These are phyloP conservation scores for Hippopotamus amphibius DNA, from an alignment of 2,113 vertebrate species.

Conservation along the genomic window DNA sequence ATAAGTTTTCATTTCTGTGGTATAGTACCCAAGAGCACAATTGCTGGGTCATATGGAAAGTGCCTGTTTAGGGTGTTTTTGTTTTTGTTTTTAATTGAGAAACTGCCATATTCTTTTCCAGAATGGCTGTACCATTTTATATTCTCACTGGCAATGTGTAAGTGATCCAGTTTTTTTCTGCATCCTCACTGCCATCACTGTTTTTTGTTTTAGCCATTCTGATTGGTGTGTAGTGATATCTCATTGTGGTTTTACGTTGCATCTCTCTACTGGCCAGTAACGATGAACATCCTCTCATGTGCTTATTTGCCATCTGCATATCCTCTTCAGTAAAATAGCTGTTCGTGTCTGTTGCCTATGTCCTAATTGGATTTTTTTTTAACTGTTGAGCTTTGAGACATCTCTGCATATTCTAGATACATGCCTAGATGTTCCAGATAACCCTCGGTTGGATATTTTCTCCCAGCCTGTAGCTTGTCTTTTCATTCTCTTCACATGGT, in stretches of 20 bases:
- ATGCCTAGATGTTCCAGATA: not conserved
- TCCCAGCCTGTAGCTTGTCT: not conserved
- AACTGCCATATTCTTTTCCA: not conserved
- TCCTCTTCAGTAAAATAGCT: not conserved
- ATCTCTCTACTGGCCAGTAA: not conserved
- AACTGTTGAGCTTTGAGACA: not conserved
- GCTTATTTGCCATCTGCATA: not conserved
- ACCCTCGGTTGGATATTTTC: not conserved
- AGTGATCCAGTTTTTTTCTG: not conserved
- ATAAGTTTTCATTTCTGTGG: not conserved
- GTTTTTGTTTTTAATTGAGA: not conserved
- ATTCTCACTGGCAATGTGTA: not conserved
- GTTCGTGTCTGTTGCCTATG: not conserved
- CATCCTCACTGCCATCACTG: rapidly evolving
- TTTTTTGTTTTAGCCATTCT: not conserved
- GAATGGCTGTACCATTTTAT: not conserved
- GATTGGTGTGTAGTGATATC: not conserved
- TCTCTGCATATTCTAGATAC: not conserved
- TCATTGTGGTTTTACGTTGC: not conserved
- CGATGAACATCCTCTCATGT: not conserved
- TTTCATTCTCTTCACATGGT: not conserved
- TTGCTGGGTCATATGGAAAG: not conserved
- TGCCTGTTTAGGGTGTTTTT: not conserved
- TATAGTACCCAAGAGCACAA: not conserved
- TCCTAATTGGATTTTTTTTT: not conserved